These are phyloP conservation scores for Microtus montanus DNA, from an alignment of 2,113 vertebrate genomes.

Conservation along the genomic window DNA sequence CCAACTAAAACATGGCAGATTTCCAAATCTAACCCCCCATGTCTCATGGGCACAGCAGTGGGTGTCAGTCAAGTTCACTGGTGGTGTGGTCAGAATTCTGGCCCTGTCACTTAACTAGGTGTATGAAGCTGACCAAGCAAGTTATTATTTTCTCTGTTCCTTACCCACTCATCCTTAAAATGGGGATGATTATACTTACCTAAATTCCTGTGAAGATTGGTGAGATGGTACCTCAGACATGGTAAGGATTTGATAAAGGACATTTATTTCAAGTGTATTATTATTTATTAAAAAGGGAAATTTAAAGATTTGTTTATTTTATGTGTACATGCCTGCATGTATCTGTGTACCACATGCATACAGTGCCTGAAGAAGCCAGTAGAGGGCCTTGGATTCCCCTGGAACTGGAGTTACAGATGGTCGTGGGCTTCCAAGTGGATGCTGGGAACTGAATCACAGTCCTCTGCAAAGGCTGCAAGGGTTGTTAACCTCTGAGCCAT, in stretches of 20 bases:
- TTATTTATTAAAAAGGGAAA: background rate
- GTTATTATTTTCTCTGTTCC: background rate
- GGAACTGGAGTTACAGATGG: no score
- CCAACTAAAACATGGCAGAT: background rate
- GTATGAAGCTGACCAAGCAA: background rate
- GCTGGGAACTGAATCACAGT: background rate
- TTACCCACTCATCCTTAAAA: background rate
- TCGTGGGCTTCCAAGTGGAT: background rate
- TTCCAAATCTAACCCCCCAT: background rate
- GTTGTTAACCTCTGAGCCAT: background rate
- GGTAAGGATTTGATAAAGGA: background rate
- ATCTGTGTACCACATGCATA: background rate
- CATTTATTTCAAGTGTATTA: background rate
- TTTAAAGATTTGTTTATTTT: background rate
- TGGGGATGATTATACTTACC: background rate
- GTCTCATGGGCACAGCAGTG: background rate
- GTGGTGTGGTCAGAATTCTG: background rate
- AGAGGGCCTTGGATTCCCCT: background rate
- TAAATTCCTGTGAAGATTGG: constrained; percentile 12
- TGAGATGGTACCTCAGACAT: background rate
- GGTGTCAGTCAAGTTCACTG: background rate
- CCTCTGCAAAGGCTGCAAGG: background rate
- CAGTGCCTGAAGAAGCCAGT: background rate
- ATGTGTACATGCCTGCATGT: background rate
- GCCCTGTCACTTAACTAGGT: background rate